Conservation (phyloP, 1,140 invertebrate genomes). For the Drosophila kurseongensis region DNA sequence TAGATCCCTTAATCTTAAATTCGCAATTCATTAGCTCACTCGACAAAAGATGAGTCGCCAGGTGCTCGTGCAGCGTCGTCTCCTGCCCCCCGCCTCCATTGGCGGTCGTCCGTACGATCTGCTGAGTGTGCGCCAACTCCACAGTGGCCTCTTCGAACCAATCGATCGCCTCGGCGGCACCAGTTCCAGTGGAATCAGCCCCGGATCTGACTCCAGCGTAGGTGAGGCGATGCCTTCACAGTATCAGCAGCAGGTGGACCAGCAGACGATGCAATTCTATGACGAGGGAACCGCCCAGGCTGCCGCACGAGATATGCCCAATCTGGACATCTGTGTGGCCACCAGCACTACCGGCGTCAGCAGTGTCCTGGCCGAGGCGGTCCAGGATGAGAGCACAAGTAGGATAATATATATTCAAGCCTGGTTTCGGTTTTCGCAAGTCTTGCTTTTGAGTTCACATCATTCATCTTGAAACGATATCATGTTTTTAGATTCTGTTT, state of each 20-base stretch:
- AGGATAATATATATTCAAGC: not conserved
- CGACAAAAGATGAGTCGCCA: constrained; percentile 73
- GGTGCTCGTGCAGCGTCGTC: constrained; percentile 73
- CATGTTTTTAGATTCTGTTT: too few relatives aligned
- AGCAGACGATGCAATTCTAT: not conserved
- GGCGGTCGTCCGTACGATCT: constrained; percentile 57
- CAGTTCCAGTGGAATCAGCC: not conserved
- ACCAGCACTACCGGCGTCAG: constrained; percentile 8
- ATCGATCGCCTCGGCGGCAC: constrained; percentile 37
- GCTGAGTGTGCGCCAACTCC: constrained; percentile 58
- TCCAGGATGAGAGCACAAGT: constrained; percentile 74
- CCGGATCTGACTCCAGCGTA: not conserved
- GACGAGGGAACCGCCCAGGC: not conserved
- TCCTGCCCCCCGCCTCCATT: constrained; percentile 52
- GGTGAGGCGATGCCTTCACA: not conserved
- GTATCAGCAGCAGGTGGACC: not conserved
- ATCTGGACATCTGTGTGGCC: constrained; percentile 35
- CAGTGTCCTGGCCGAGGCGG: constrained; percentile 41
- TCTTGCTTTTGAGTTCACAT: not conserved
- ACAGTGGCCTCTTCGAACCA: constrained; percentile 65
- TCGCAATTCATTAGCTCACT: constrained; percentile 45
- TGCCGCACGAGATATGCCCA: constrained; percentile 44
- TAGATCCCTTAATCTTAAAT: too few relatives aligned
- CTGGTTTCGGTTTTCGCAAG: not conserved
- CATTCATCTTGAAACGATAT: not conserved